Conservation (phyloP, 2,113 vertebrate species). For the Saccopteryx bilineata region DNA sequence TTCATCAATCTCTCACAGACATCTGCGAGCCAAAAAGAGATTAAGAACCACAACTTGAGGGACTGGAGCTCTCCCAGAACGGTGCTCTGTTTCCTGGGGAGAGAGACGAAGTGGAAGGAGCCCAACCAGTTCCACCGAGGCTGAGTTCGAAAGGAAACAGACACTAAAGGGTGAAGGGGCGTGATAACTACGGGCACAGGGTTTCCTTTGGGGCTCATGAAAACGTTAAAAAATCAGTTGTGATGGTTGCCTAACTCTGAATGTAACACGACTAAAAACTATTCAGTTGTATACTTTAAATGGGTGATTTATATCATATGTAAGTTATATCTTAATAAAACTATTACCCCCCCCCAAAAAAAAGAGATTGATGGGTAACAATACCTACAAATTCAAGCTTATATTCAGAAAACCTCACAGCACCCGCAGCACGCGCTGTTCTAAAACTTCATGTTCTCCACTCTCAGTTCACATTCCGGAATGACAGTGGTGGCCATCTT, state of each 20-base stretch:
- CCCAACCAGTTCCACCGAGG: not conserved
- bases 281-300: not conserved
- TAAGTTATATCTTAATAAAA: not conserved
- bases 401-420: constrained; percentile 1
- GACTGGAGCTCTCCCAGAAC: constrained; percentile 11
- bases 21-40: not conserved
- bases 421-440: not conserved
- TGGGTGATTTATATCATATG: not conserved
- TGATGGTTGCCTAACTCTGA: not conserved
- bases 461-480: not conserved
- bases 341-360: not conserved
- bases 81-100: not conserved
- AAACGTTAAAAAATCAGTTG: not conserved
- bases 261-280: not conserved
- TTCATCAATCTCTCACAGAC: not conserved
- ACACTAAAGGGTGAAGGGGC: not conserved
- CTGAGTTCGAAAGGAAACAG: constrained; percentile 54
- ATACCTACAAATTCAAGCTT: not conserved
- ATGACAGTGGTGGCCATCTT: not conserved
- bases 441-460: not conserved
- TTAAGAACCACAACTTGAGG: constrained; percentile 1
- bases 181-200: not conserved
- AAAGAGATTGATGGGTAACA: not conserved
- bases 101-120: not conserved
- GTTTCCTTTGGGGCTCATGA: not conserved